Conservation (phyloP, 2,113 vertebrate genomes). For the Pycnonotus jocosus region DNA sequence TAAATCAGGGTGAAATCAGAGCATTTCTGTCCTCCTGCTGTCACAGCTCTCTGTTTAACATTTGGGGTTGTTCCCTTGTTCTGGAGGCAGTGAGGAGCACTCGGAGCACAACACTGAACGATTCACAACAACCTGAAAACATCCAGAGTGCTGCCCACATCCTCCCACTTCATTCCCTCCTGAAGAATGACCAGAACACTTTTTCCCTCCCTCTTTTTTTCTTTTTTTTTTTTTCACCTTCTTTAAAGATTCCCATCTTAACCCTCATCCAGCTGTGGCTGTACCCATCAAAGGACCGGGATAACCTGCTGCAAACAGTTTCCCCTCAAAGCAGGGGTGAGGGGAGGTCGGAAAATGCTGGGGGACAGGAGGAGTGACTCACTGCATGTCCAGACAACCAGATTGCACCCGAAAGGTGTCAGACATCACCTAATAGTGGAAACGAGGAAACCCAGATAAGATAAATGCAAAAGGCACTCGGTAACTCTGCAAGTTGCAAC, state of each 20-base stretch:
- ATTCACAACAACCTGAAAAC: background rate
- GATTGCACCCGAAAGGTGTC: constrained; percentile 50
- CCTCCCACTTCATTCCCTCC: background rate
- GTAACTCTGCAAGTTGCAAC: background rate
- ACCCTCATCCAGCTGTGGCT: background rate
- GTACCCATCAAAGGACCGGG: background rate
- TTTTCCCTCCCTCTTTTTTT: background rate
- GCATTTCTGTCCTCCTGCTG: background rate
- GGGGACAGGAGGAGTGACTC: constrained; percentile 50
- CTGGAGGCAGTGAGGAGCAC: background rate
- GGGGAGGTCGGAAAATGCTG: constrained; percentile 19
- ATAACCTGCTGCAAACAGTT: background rate
- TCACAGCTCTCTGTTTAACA: background rate
- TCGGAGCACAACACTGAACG: background rate
- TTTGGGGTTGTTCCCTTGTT: background rate
- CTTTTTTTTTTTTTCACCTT: background rate
- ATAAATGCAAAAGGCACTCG: constrained; percentile 50
- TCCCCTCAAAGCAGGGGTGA: background rate
- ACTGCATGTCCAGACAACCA: constrained; percentile 53
- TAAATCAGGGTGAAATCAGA: background rate
- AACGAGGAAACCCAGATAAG: constrained; percentile 69
- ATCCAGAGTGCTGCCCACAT: background rate
- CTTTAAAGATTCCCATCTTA: background rate
- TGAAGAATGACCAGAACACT: background rate
- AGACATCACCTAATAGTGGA: constrained; percentile 75